Percentiles rank a stretch among this genome's conserved stretches.
phyloP scores from a whole-genome alignment of 2,113 vertebrate species.

The Tetrao urogallus region DNA sequence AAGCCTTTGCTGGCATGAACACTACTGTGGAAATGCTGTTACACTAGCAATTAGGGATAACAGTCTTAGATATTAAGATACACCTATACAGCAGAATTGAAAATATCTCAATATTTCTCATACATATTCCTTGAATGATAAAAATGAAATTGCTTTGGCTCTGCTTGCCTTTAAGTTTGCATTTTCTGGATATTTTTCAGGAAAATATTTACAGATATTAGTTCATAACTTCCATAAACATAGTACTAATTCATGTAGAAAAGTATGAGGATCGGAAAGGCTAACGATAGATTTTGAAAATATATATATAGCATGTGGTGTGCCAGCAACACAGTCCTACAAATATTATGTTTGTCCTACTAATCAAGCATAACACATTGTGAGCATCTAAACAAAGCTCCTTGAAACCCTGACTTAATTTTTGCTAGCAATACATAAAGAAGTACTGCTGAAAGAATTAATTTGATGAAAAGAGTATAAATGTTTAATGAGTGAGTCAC shows the following conservation, averaged over 20 bases:
- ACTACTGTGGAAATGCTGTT: constrained; percentile 16
- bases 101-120: constrained; percentile 55
- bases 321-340: constrained; percentile 17
- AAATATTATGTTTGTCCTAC: constrained; percentile 49
- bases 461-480: neutral
- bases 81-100: constrained; percentile 40
- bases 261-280: constrained; percentile 4
- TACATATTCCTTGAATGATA: constrained; percentile 2
- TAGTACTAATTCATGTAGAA: constrained; percentile 30
- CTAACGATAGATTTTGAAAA: constrained; percentile 3
- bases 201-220: constrained; percentile 39
- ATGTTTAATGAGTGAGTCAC: neutral
- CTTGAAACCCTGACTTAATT: neutral
- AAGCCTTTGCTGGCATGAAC: constrained; percentile 14
- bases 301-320: neutral
- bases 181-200: constrained; percentile 27
- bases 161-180: constrained; percentile 15
- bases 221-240: constrained; percentile 49
- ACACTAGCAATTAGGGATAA: constrained; percentile 37
- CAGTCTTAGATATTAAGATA: constrained; percentile 17
- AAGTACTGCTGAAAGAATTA: neutral
- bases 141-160: constrained; percentile 36
- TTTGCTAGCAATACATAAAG: neutral
- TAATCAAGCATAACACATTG: constrained; percentile 43
- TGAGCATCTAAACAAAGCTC: constrained; percentile 34